A percentile compares a stretch with the other conserved stretches of the same genome.
These are phyloP conservation scores for Silvanus unidentatus DNA, from an alignment of 2,888 invertebrate genomes.

Conservation along the genomic window DNA sequence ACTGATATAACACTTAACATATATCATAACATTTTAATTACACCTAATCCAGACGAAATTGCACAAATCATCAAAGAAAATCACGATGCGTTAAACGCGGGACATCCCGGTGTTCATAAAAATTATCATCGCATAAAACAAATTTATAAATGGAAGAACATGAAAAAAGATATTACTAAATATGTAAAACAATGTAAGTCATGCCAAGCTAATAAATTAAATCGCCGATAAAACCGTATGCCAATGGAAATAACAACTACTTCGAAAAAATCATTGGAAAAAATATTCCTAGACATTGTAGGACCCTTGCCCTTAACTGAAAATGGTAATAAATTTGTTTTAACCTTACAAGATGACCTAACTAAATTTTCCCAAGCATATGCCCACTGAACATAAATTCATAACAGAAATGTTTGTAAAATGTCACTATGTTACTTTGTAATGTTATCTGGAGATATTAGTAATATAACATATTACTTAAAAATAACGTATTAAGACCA, in stretches of 20 bases:
- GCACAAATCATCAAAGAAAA: constrained; percentile 5
- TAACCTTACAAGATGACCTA: constrained; percentile 38
- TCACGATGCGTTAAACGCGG: neutral
- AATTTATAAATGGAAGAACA: constrained; percentile 6
- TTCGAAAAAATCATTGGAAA: constrained; percentile 26
- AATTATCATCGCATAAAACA: constrained; percentile 4
- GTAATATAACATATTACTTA: too few relatives aligned
- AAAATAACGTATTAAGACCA: too few relatives aligned
- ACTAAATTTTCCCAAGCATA: constrained; percentile 35
- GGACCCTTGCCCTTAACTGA: constrained; percentile 31
- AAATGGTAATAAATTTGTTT: constrained; percentile 31
- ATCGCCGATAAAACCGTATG: constrained; percentile 21
- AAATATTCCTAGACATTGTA: constrained; percentile 33
- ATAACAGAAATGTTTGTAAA: too few relatives aligned
- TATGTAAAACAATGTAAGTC: constrained; percentile 4
- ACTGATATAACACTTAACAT: neutral
- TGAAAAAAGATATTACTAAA: constrained; percentile 3
- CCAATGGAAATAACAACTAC: constrained; percentile 33
- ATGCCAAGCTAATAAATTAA: constrained; percentile 12
- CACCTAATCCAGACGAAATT: neutral
- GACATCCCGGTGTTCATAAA: constrained; percentile 1
- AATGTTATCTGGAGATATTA: too few relatives aligned
- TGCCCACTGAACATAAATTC: too few relatives aligned
- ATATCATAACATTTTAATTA: constrained; percentile 3
- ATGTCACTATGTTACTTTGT: too few relatives aligned